Base-by-base conservation (phyloP, 1,140 invertebrate species). In the Lutraria rhynchaena region DNA sequence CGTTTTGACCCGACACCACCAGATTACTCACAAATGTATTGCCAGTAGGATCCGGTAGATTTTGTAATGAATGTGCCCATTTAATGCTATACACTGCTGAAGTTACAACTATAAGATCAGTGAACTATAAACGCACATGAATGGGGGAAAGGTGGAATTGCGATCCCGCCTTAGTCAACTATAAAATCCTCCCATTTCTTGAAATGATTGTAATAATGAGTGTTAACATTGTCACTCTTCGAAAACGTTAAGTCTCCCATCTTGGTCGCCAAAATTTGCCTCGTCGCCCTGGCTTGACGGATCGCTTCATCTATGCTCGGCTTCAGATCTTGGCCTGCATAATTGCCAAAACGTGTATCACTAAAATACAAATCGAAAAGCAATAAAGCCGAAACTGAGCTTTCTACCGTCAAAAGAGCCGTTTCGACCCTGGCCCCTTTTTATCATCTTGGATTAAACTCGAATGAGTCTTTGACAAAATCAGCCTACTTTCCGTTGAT, bases 61-160 rank as follows among this genome's bases (percentile, higher is more conserved):
- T 65, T 65, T 22, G 3, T 24, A 70, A 33, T 3, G 41, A 51
- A 70, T 70, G 67, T 22, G 49, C 67, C 67, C 67, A 70, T 24
- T 70, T 70, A 27, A n/a, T n/a, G n/a, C n/a, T n/a, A n/a, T n/a
- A n/a, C n/a, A n/a, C n/a, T n/a, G n/a, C n/a, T n/a, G n/a, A 70
- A 51, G 19, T 24, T 53, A n/a, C 51, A 70, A 27, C 75, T n/a
- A 77, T 51, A 17, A 65, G 57, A 2, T 61, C 44, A 7, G 75
- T 65, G 19, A 77, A 51, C 53, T 77, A 77, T 53, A 77, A 57
- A 24, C 55, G n/a, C 31, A 77, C 61, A 37, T 63, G 22, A 27
- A 77, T 65, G 15, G 75, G 58, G 1, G 29, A 51, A 53, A n/a
- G 75, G 60, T 7, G 60, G 75, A 5, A 77, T 3, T 15, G 41